Base-by-base conservation (phyloP, 2,113 vertebrate genomes). In the Zosterops hypoxanthus region DNA sequence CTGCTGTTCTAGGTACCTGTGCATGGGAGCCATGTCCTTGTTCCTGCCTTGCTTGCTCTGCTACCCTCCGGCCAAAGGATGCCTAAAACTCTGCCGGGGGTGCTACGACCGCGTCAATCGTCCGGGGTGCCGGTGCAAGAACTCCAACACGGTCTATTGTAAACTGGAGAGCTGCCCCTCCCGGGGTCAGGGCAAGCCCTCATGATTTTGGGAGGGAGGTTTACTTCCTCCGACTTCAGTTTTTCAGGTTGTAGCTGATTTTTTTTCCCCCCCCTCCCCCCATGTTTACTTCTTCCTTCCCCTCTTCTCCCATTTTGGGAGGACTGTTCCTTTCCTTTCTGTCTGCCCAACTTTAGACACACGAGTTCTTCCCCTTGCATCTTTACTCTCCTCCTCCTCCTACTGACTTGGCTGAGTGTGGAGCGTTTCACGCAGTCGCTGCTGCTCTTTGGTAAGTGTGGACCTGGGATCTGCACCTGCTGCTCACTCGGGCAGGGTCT, bases 131-230 rank as follows among this genome's bases (percentile, higher is more conserved):
- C 98, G 99, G 72, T 99, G 99, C 98, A 99, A 99, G 98, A 99
- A 99, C 99, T 99, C 99, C 96, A 99, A 99, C 98, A 99, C 99
- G 9, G 99, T 99, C 92, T 99, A 99, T 97, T 99, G 99, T 97
- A 99, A 99, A 98, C 99, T 99, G 98, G 99, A 99, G 97, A 98
- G 98, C 98, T 99, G 99, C 98, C 98, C 98, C 47, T 98, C 98
- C 24, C 98, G 97, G 91, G 96, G 88, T 77, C 98, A 97, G 96
- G 99, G 98, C 46, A 99, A 99, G 82, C 99, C 98, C 16, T 99
- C 99, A 97, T 99, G 99, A 99, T 98, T 97, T 85, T 71, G 66
- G 97, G 97, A 93, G 97, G 96, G 86, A 95, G 95, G 47, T 60
- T 78, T 60, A 63, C 86, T 97, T 97, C 90, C 73, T 86, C 88